These are phyloP conservation scores for Ophiodon elongatus DNA, from an alignment of 2,113 vertebrate genomes.

Conservation along the genomic window DNA sequence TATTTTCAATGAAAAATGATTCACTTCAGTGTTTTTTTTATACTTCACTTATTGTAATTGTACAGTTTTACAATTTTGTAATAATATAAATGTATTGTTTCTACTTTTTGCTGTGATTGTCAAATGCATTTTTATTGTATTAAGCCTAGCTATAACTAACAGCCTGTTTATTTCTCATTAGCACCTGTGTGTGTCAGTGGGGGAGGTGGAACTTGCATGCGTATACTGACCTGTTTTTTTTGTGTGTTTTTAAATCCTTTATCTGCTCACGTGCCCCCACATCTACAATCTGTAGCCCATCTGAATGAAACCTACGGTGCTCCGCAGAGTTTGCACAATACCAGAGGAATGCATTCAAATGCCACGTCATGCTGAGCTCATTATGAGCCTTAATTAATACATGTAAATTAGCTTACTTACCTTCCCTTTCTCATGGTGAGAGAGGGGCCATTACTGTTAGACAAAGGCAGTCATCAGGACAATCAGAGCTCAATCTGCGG, in stretches of 20 bases:
- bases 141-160: conserved; percentile 43
- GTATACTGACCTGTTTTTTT: conserved; percentile 43
- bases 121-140: conserved; percentile 51
- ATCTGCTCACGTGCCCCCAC: conserved; percentile 58
- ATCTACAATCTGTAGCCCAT: conserved; percentile 57
- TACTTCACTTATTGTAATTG: conserved; percentile 61
- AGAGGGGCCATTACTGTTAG: conserved; percentile 56
- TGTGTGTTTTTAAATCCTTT: conserved; percentile 69
- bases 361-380: conserved; percentile 78
- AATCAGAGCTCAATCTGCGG: conserved; percentile 77
- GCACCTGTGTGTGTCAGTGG: conserved; percentile 41
- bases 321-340: conserved; percentile 83
- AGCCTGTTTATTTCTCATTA: conserved; percentile 67
- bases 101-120: conserved; percentile 44
- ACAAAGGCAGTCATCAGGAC: conserved; percentile 78
- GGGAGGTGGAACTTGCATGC: conserved; percentile 16
- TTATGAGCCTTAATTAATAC: conserved; percentile 86
- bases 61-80: conserved; percentile 68
- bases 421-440: conserved; percentile 75
- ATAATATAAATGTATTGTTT: conserved; percentile 68
- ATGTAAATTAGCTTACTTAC: conserved; percentile 83
- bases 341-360: conserved; percentile 82
- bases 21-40: conserved; percentile 70
- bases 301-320: conserved; percentile 64
- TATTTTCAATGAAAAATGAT: conserved; percentile 91